Base-by-base conservation (phyloP, 2,888 invertebrate genomes). In the Agonopterix heracliana region DNA sequence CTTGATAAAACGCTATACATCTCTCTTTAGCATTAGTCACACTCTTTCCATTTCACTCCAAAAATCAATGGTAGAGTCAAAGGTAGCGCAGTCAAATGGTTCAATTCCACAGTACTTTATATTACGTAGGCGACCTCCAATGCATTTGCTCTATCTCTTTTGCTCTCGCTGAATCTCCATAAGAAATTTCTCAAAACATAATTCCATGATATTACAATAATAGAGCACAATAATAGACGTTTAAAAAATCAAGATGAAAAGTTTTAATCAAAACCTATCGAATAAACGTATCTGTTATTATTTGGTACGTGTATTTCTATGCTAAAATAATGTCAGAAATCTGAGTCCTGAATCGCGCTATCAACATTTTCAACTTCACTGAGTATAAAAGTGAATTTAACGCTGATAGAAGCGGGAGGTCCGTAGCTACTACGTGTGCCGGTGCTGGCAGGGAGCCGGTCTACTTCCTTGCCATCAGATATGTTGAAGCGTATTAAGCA, bases 401-500 rank as follows among this genome's bases (percentile, higher is more conserved):
- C 9, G 1, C 0, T 0, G 0, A 1, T 0, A 0, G 1, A 1
- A 0, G 12, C 46, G 78, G 85, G 76, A 74, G 77, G 87, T 87
- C 86, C 87, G 82, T 84, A 75, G 87, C 85, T 87, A 87, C 87
- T 82, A 71, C 78, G 85, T 78, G 60, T 60, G 68, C 77, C 80
- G 85, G 86, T 74, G 57, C 54, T 77, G 84, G 80, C 81, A 68
- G 64, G 79, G 82, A 80, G 68, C 87, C 84, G 83, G 78, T 74
- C 79, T 78, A 80, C 71, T 57, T 80, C 83, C 77, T 66, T 64
- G 83, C 77, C 81, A 79, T 74, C 81, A 76, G 74, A 78, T 81
- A 78, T 74, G 80, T 75, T 77, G 75, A 79, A 77, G 79, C 80
- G 64, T 61, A 66, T 54, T 64, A 78, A 78, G 78, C 77, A 79